Base-by-base conservation (phyloP, 2,113 vertebrate genomes). In the Solea solea region DNA sequence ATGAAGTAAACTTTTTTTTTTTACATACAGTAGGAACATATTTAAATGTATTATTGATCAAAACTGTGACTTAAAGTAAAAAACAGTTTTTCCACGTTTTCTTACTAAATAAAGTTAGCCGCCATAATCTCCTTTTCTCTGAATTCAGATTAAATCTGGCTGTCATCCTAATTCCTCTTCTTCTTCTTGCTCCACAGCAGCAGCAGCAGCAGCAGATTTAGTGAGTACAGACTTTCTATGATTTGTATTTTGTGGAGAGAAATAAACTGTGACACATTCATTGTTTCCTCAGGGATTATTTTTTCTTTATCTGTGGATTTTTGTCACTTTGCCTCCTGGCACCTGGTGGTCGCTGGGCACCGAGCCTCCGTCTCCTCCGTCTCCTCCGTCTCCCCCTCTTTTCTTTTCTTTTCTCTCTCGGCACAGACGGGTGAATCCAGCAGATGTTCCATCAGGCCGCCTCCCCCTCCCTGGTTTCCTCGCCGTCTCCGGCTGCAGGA, bases 391-490 rank as follows among this genome's bases (percentile, higher is more conserved):
- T 81, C 76, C 80, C 82, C 86, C 73, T 73, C 14, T 48, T 48
- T 48, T 48, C 12, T 48, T 48, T 44, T 50, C 55, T 72, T 70
- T 71, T 70, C 54, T 76, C 68, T 49, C 72, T 84, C 89, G 88
- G 91, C 90, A 91, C 90, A 90, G 90, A 91, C 88, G 90, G 88
- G 68, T 55, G 53, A 81, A 88, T 71, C 84, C 78, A 85, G 88
- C 92, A 93, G 91, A 93, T 92, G 91, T 93, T 92, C 86, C 87
- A 82, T 88, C 86, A 45, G 64, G 39, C 13, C 28, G n/a, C 56
- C 34, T 57, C 15, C 44, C 3, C 10, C 2, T 0, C 27, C 55
- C 68, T 53, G 63, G 13, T 67, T 75, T 5, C 46, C 67, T 69
- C 62, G 44, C 76, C 64, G 21, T 78, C 62, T 67, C 60, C 64